These are phyloP conservation scores for Potamarius usumacintae DNA, from an alignment of 2,113 vertebrate genomes.

Conservation along the genomic window DNA sequence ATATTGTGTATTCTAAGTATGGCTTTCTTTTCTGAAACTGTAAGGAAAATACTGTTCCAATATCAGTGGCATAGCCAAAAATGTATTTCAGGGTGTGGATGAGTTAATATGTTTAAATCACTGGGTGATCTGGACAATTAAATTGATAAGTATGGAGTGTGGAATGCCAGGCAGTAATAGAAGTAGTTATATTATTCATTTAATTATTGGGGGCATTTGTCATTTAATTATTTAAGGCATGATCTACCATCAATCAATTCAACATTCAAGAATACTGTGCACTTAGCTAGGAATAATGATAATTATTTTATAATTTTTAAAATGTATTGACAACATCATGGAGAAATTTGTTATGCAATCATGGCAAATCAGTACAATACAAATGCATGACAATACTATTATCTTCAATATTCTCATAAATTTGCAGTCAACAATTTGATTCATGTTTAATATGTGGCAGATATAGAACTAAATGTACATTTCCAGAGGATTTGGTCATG, in stretches of 20 bases:
- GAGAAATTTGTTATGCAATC: not conserved
- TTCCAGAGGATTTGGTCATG: not conserved
- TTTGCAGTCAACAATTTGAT: not conserved
- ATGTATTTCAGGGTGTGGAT: not conserved
- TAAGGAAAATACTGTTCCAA: not conserved
- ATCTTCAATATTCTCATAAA: not conserved
- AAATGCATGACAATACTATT: not conserved
- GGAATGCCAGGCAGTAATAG: not conserved
- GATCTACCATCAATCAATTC: not conserved
- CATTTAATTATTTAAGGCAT: not conserved
- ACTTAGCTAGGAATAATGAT: not conserved
- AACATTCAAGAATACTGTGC: not conserved
- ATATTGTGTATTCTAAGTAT: not conserved
- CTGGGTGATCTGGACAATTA: not conserved
- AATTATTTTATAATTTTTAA: not conserved
- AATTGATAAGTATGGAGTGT: not conserved
- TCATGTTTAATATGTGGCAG: not conserved
- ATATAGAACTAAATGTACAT: too few relatives aligned
- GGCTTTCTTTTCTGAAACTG: not conserved
- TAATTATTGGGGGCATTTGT: not conserved
- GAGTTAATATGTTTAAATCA: conserved; percentile 6
- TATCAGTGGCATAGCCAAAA: not conserved
- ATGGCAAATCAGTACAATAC: not conserved
- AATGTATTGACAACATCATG: not conserved
- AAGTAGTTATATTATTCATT: not conserved